Conservation (phyloP, 2,113 vertebrate genomes). For the Aramus guarauna region DNA sequence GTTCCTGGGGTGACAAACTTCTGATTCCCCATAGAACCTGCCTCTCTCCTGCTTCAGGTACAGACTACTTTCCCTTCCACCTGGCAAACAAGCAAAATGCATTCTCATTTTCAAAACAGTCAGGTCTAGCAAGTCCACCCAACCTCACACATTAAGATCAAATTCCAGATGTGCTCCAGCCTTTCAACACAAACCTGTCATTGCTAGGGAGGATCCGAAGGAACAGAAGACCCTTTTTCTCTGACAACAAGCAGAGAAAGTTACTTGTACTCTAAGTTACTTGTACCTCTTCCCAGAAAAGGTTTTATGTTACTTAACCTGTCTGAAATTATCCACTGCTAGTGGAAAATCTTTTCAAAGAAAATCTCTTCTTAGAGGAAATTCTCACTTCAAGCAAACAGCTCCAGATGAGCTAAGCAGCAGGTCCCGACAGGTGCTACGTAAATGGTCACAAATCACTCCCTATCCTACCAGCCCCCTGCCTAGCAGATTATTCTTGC, state of each 20-base stretch:
- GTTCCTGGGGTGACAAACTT: not conserved
- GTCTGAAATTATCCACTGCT: not conserved
- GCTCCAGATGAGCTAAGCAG: constrained; percentile 37
- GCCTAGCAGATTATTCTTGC: constrained; percentile 8
- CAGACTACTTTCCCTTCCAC: not conserved
- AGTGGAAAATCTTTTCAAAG: not conserved
- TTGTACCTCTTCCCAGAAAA: not conserved
- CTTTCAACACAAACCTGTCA: not conserved
- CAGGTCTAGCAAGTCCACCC: not conserved
- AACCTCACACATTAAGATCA: not conserved
- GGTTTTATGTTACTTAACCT: not conserved
- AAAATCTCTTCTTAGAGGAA: constrained; percentile 24
- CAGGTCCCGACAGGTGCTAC: not conserved
- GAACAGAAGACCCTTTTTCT: not conserved
- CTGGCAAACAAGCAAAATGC: not conserved
- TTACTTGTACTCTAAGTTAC: not conserved
- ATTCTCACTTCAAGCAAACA: constrained; percentile 2
- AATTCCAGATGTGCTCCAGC: not conserved
- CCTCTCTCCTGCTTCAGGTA: not conserved
- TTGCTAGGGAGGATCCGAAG: not conserved
- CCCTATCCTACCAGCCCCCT: not conserved
- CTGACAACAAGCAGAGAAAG: not conserved
- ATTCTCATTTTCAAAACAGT: not conserved
- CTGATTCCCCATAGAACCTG: not conserved
- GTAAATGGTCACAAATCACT: constrained; percentile 44